These are phyloP conservation scores for Pseudopipra pipra DNA, from an alignment of 2,113 vertebrate species.

Conservation along the genomic window DNA sequence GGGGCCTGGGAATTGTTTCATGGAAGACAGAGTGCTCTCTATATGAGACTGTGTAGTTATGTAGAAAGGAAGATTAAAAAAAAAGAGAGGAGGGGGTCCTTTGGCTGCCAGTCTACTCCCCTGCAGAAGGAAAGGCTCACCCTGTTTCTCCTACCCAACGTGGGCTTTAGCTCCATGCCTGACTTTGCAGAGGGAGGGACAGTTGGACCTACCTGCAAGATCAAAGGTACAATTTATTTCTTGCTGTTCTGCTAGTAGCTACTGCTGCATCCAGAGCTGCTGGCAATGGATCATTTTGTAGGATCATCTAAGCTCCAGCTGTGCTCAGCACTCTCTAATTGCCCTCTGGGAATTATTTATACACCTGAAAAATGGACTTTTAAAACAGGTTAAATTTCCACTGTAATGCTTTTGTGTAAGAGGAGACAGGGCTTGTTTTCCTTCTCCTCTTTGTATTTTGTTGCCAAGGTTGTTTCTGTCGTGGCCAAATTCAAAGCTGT, in stretches of 20 bases:
- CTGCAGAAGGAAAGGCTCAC: not conserved
- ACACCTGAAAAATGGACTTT: conserved; percentile 28
- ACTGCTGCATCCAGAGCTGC: not conserved
- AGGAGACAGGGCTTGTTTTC: not conserved
- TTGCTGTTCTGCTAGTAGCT: not conserved
- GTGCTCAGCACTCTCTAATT: conserved; percentile 1
- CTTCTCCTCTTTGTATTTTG: not conserved
- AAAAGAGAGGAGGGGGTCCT: not conserved
- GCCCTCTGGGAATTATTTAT: conserved; percentile 13
- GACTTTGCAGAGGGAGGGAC: not conserved
- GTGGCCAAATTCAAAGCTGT: conserved; percentile 20
- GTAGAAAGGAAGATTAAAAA: not conserved
- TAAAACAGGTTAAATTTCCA: not conserved
- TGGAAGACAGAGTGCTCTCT: not conserved
- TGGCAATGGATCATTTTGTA: not conserved
- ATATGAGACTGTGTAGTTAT: not conserved
- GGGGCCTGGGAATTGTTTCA: conserved; percentile 37
- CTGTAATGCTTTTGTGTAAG: not conserved
- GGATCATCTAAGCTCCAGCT: conserved; percentile 21
- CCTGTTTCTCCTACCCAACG: not conserved
- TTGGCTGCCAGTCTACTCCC: not conserved
- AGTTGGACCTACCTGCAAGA: not conserved
- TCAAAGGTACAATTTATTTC: conserved; percentile 25
- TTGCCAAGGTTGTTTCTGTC: conserved; percentile 34
- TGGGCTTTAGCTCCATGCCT: not conserved